These are phyloP conservation scores for Enteromius treurensis DNA, from an alignment of 2,797 vertebrate genomes.

Conservation along the genomic window DNA sequence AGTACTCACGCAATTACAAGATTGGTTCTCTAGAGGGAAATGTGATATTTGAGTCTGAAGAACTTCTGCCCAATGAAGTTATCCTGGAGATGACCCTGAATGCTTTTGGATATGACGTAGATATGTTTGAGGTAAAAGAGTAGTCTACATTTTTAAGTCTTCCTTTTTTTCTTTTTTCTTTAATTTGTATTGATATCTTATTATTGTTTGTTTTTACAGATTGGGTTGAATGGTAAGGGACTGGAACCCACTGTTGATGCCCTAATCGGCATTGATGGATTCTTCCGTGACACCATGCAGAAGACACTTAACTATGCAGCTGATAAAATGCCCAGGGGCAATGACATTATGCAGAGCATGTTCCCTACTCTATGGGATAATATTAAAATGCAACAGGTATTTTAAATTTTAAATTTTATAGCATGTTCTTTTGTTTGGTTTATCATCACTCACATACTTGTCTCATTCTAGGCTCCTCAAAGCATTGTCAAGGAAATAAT, in stretches of 20 bases:
- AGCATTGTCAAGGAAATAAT: constrained; percentile 81
- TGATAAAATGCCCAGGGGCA: constrained; percentile 82
- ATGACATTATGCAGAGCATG: constrained; percentile 79
- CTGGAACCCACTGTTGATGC: constrained; percentile 90
- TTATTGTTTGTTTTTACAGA: constrained; percentile 68
- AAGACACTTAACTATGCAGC: constrained; percentile 88
- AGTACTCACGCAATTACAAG: constrained; percentile 87
- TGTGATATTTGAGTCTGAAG: constrained; percentile 86
- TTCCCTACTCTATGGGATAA: constrained; percentile 77
- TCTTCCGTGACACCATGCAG: constrained; percentile 88
- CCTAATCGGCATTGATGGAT: constrained; percentile 89
- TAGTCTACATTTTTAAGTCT: background rate
- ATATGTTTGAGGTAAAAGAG: constrained; percentile 90
- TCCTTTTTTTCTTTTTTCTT: background rate
- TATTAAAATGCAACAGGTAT: constrained; percentile 73
- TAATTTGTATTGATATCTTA: background rate
- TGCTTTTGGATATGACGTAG: constrained; percentile 82
- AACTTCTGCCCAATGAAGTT: constrained; percentile 87
- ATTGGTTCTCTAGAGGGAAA: constrained; percentile 85
- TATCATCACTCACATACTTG: background rate
- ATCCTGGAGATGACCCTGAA: constrained; percentile 92
- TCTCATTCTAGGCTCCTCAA: constrained; percentile 70
- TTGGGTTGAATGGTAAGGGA: constrained; percentile 88
- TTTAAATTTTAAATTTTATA: background rate
- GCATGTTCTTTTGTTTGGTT: constrained; percentile 5